phyloP scores from a whole-genome alignment of 1,140 invertebrate genomes.

The Bombus breviceps region DNA sequence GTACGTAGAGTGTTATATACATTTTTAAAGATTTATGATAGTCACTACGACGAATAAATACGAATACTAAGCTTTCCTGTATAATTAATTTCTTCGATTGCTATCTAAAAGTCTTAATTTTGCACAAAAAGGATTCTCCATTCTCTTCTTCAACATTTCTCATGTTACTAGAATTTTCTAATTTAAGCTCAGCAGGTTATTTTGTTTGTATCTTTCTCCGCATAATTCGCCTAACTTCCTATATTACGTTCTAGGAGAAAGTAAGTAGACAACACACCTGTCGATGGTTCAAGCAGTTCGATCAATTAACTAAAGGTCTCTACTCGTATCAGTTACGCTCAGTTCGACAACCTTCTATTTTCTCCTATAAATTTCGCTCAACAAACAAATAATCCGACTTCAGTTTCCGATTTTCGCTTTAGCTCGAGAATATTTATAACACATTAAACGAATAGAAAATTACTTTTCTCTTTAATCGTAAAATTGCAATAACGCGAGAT shows the following conservation, averaged over 20 bases:
- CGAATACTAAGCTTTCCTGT: too few species aligned
- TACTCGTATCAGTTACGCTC: not conserved
- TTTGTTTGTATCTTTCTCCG: not conserved
- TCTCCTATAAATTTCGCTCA: not conserved
- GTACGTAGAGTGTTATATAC: not conserved
- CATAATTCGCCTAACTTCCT: not conserved
- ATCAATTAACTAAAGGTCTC: conserved; percentile 8
- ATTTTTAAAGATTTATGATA: not conserved
- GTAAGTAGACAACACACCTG: not conserved
- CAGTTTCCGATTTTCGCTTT: not conserved
- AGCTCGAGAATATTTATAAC: too few species aligned
- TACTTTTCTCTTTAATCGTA: too few species aligned
- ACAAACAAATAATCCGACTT: not conserved
- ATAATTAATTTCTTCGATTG: not conserved
- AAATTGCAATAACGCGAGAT: too few species aligned
- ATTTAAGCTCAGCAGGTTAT: not conserved
- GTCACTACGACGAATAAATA: too few species aligned
- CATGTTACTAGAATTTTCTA: not conserved
- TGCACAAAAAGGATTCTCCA: not conserved
- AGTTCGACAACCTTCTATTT: not conserved
- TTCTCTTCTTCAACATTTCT: not conserved
- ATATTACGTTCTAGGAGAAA: not conserved
- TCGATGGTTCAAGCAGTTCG: not conserved
- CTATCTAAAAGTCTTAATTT: not conserved
- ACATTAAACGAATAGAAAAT: too few species aligned